These are phyloP conservation scores for Stenodema calcarata DNA, from an alignment of 2,888 invertebrate species.

Conservation along the genomic window DNA sequence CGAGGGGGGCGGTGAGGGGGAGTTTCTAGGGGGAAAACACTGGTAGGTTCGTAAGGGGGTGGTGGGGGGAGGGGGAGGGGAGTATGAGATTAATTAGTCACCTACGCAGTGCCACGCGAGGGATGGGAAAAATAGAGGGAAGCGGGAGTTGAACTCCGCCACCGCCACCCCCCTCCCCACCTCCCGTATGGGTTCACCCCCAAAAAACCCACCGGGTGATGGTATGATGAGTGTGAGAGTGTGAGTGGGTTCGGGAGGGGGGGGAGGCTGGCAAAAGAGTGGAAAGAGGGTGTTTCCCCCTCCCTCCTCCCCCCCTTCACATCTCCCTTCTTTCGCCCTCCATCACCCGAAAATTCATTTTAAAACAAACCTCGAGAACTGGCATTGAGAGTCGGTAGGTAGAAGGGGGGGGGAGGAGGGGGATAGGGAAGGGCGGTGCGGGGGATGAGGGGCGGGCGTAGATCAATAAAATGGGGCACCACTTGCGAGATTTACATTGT, in stretches of 20 bases:
- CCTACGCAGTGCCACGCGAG: slow-evolving; percentile 39
- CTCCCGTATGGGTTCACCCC: no score
- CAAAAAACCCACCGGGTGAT: no score
- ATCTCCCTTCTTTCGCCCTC: no score
- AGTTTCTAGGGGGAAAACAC: not conserved
- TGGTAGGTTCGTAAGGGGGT: not conserved
- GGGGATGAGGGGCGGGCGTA: slow-evolving; percentile 32
- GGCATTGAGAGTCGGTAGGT: not conserved
- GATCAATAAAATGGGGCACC: slow-evolving; percentile 51
- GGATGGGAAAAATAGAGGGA: slow-evolving; percentile 33
- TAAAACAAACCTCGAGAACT: slow-evolving; percentile 37
- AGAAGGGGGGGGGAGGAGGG: no score
- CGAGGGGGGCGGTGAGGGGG: not conserved
- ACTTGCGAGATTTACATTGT: slow-evolving; percentile 51
- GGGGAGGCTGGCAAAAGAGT: not conserved
- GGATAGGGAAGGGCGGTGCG: no score
- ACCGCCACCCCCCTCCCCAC: not conserved
- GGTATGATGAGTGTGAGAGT: no score
- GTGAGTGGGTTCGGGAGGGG: not conserved
- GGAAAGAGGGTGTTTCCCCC: not conserved
- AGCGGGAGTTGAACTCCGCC: not conserved
- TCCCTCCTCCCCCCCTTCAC: no score
- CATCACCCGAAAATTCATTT: slow-evolving; percentile 48
- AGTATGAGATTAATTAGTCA: slow-evolving; percentile 48
- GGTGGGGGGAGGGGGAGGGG: not conserved